Base-by-base conservation (phyloP, 2,888 invertebrate species). In the Nymphalis polychloros region DNA sequence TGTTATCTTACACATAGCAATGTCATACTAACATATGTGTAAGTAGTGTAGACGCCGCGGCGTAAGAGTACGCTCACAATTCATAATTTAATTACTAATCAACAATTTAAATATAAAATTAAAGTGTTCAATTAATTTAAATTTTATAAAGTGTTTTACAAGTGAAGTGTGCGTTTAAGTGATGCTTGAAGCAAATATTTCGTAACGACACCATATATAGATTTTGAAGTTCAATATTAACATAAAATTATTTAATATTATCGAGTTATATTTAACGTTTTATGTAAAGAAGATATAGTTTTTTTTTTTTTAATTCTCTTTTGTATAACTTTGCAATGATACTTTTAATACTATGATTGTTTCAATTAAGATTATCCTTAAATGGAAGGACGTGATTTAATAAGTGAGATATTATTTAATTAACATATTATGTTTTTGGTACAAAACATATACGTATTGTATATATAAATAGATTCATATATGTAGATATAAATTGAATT, bases 1-100 rank as follows among this genome's bases (percentile, higher is more conserved):
- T 88, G 87, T 90, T 90, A 91, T 91, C 91, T 87, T 85, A 83
- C 81, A 83, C 89, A 86, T 88, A 88, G 88, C 88, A 88, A 87
- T 90, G 91, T 90, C 87, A 88, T 89, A 90, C 87, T 87, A 87
- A 87, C 83, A 85, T 76, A 77, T 76, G 78, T 80, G 80, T 84
- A 79, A 4, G 70, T 80, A 80, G 80, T 79, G 71, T 62, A 77
- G 77, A 78, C 73, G 77, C 70, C 63, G 69, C 69, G 67, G 63
- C 68, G 67, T 68, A 62, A 55, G 74, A 67, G 71, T 72, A 74
- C 71, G 72, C 55, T 59, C 49, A 63, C 59, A 65, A 66, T 46
- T 48, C 59, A 49, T 46, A 65, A 63, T 64, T n/a, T 49, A 68
- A 55, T 59, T 59, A 65, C 48, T 8, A 55, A 31, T 65, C 59